These are phyloP conservation scores for Phrixothrix hirtus DNA, from an alignment of 2,888 invertebrate species.

Conservation along the genomic window DNA sequence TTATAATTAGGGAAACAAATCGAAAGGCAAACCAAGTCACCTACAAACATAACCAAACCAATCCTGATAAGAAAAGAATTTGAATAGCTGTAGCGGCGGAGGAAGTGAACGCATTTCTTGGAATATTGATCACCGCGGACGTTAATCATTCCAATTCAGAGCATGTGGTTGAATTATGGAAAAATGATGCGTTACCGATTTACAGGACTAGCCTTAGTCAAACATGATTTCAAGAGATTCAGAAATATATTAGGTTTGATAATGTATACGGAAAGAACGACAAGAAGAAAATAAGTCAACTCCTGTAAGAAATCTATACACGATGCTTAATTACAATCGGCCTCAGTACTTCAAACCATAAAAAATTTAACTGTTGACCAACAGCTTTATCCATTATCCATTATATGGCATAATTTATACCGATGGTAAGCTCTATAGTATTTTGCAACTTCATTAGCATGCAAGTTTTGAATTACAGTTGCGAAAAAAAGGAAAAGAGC, in stretches of 20 bases:
- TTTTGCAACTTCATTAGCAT: too few species aligned
- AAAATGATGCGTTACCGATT: constrained; percentile 8
- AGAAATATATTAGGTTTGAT: constrained; percentile 18
- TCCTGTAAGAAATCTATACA: constrained; percentile 12
- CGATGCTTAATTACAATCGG: constrained; percentile 7
- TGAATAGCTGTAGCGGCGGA: too few species aligned
- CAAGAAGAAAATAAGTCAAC: constrained; percentile 11
- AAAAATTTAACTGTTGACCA: constrained; percentile 12
- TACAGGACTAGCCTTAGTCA: constrained; percentile 1
- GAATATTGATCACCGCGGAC: background rate
- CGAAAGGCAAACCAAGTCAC: background rate
- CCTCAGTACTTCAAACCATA: constrained; percentile 2
- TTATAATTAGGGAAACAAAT: too few species aligned
- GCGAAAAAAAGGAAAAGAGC: constrained; percentile 3
- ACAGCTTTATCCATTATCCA: constrained; percentile 8
- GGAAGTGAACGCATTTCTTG: too few species aligned
- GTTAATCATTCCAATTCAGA: constrained; percentile 9
- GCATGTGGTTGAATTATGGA: constrained; percentile 12
- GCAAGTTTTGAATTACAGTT: background rate
- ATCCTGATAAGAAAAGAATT: background rate
- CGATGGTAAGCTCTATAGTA: background rate
- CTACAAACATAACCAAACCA: background rate
- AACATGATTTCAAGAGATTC: constrained; percentile 4
- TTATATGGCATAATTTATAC: constrained; percentile 8
- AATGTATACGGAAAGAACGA: constrained; percentile 7